Conservation (phyloP, 2,888 invertebrate species). For the Pogonocherus hispidulus region DNA sequence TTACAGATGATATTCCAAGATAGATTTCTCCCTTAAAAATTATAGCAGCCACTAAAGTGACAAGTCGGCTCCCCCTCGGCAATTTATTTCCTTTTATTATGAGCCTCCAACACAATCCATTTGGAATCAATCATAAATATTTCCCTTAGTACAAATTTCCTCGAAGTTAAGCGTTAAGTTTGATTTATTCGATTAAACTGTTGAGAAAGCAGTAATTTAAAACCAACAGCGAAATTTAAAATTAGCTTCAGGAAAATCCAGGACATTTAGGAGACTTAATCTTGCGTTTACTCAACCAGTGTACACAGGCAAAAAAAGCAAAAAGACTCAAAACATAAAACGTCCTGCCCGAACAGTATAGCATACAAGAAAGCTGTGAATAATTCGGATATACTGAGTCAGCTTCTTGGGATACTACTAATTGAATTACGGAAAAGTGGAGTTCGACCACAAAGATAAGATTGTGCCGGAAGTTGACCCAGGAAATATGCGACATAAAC, state of each 20-base stretch:
- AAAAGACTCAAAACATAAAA: background rate
- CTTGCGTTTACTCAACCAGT: background rate
- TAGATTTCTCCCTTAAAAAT: too few species aligned
- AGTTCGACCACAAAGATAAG: conserved; percentile 31
- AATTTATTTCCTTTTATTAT: background rate
- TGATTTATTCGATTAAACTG: background rate
- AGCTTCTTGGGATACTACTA: conserved; percentile 18
- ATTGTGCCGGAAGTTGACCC: conserved; percentile 39
- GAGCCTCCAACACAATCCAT: background rate
- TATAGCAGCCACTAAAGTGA: too few species aligned
- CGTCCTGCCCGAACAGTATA: background rate
- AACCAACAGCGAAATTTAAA: conserved; percentile 4
- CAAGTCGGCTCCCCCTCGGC: background rate
- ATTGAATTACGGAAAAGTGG: conserved; percentile 20
- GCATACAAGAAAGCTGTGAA: background rate
- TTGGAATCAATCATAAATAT: conserved; percentile 4
- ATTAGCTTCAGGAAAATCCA: background rate
- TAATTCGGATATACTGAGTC: conserved; percentile 21
- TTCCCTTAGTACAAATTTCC: background rate
- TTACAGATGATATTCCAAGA: too few species aligned
- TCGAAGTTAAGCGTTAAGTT: background rate
- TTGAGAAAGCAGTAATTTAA: conserved; percentile 4
- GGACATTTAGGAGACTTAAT: conserved; percentile 3
- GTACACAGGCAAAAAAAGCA: background rate
- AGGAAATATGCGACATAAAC: conserved; percentile 32